Conservation (phyloP, 2,113 vertebrate genomes). For the Vidua macroura region DNA sequence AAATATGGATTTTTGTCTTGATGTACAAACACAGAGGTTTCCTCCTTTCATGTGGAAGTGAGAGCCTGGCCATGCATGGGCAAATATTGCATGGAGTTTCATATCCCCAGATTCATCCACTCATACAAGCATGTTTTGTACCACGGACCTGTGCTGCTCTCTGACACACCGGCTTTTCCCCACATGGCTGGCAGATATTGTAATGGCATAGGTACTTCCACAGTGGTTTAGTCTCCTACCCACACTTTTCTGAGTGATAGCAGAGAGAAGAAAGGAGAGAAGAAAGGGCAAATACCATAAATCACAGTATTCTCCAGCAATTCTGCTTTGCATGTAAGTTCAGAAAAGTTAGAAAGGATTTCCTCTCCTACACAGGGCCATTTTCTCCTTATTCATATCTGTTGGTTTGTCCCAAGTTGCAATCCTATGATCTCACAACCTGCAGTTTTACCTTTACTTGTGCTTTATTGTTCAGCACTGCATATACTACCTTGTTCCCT, state of each 20-base stretch:
- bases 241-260: not conserved
- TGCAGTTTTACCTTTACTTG: not conserved
- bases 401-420: not conserved
- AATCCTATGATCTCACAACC: not conserved
- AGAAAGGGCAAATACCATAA: not conserved
- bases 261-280: not conserved
- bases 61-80: not conserved
- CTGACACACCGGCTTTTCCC: not conserved
- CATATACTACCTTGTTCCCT: not conserved
- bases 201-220: not conserved
- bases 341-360: not conserved
- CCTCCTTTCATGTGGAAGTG: not conserved
- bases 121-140: not conserved
- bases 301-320: not conserved
- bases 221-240: not conserved
- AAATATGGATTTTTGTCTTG: not conserved
- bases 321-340: not conserved
- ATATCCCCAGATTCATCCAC: not conserved
- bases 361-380: not conserved
- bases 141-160: not conserved
- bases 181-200: accelerated
- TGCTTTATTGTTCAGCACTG: not conserved
- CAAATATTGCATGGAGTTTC: not conserved
- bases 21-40: not conserved
- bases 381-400: not conserved